phyloP scores from a whole-genome alignment of 2,113 vertebrate genomes.

The Chinchilla lanigera region DNA sequence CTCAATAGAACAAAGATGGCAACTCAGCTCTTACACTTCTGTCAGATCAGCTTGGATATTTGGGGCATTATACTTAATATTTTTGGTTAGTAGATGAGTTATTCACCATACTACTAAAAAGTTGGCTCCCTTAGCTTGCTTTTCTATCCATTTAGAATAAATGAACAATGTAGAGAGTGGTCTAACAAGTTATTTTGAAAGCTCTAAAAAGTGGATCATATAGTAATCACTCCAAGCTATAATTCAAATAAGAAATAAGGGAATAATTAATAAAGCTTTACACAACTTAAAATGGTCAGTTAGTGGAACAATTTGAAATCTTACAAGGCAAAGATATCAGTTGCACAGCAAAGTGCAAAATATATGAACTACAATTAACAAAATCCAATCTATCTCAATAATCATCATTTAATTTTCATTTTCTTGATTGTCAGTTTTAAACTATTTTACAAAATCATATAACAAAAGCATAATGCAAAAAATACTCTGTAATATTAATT shows the following conservation, averaged over 20 bases:
- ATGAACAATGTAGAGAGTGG: background rate
- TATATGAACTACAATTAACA: background rate
- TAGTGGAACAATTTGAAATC: background rate
- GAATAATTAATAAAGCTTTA: background rate
- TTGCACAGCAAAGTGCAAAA: slow-evolving; percentile 22
- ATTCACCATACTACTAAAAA: background rate
- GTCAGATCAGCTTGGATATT: background rate
- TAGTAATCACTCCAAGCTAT: background rate
- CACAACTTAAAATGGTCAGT: background rate
- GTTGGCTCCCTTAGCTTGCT: background rate
- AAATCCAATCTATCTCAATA: background rate
- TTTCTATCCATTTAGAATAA: slow-evolving; percentile 4
- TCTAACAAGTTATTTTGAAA: background rate
- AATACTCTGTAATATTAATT: background rate
- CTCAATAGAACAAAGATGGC: background rate
- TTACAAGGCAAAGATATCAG: background rate
- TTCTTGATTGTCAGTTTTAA: background rate
- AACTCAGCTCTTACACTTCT: background rate
- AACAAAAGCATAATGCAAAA: background rate
- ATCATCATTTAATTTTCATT: background rate
- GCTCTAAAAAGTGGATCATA: background rate
- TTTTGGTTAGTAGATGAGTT: background rate
- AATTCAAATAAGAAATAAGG: background rate
- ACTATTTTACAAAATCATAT: background rate
- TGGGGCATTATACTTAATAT: background rate